These are phyloP conservation scores for Nibea coibor DNA, from an alignment of 2,113 vertebrate species.

Conservation along the genomic window DNA sequence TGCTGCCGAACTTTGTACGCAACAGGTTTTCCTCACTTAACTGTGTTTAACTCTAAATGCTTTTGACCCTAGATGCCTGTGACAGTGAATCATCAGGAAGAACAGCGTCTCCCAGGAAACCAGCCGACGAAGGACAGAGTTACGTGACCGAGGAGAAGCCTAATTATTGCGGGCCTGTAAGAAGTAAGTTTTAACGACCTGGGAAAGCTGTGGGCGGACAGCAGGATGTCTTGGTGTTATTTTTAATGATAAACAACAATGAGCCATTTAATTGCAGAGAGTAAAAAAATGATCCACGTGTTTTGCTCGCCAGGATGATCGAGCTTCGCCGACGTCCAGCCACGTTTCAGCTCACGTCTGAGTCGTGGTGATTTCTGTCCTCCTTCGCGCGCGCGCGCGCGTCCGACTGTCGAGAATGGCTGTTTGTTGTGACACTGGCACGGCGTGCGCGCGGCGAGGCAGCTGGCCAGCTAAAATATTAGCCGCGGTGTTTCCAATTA, in stretches of 20 bases:
- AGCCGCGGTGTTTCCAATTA: slow-evolving; percentile 52
- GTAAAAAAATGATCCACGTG: slow-evolving; percentile 37
- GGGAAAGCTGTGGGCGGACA: slow-evolving; percentile 55
- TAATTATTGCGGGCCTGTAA: slow-evolving; percentile 86
- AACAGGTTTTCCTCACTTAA: background rate
- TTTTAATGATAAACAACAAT: slow-evolving; percentile 65
- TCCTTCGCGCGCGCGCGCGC: background rate
- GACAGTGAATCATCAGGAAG: slow-evolving; percentile 78
- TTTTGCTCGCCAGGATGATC: slow-evolving; percentile 1
- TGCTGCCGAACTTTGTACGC: slow-evolving; percentile 4
- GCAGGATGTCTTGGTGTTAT: slow-evolving; percentile 43
- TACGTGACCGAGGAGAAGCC: slow-evolving; percentile 80
- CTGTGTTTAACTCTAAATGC: slow-evolving; percentile 45
- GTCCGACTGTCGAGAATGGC: background rate
- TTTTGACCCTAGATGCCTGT: slow-evolving; percentile 84
- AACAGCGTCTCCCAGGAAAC: slow-evolving; percentile 77
- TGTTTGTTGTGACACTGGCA: slow-evolving; percentile 39
- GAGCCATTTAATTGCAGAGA: slow-evolving; percentile 36
- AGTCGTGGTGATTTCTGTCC: background rate
- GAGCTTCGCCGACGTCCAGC: background rate
- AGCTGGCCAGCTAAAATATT: slow-evolving; percentile 51
- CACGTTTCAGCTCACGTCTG: slow-evolving; percentile 38
- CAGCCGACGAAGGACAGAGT: slow-evolving; percentile 79
- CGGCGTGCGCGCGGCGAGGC: background rate
- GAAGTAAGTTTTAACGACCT: slow-evolving; percentile 87